Percentiles rank a stretch among this genome's conserved stretches.
Evolutionary conservation across 1,140 invertebrate species (phyloP).

Genomic region (Musca domestica): DNA sequence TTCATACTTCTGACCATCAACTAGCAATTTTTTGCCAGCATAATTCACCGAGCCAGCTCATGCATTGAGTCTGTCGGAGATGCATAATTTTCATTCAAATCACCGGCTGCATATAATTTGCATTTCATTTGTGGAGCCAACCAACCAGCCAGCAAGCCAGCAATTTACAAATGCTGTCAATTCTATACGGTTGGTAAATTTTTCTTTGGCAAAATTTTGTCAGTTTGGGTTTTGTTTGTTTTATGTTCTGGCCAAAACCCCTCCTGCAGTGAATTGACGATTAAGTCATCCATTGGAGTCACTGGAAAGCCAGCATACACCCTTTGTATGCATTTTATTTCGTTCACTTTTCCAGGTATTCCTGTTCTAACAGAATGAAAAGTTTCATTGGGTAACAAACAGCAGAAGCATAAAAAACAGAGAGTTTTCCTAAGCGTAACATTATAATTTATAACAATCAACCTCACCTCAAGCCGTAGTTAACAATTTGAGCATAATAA

Average conservation of each 20-base stretch:
- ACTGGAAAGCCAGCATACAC: background rate
- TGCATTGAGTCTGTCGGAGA: no score
- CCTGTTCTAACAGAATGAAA: background rate
- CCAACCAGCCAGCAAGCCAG: no score
- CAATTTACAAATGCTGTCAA: background rate
- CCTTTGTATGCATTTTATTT: background rate
- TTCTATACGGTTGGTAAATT: slow-evolving; percentile 13
- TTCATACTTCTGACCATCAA: no score
- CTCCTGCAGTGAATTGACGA: background rate
- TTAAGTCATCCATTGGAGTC: background rate
- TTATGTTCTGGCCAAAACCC: no score
- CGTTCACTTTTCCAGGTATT: background rate
- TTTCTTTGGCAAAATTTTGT: slow-evolving; percentile 9
- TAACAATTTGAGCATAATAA: slow-evolving; percentile 14
- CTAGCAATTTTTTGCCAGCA: no score
- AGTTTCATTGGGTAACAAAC: background rate
- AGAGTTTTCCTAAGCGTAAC: slow-evolving; percentile 11
- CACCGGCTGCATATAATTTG: slow-evolving; percentile 3
- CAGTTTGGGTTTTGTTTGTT: background rate
- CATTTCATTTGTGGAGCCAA: slow-evolving; percentile 1
- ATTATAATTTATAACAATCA: slow-evolving; percentile 15
- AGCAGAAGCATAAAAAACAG: background rate
- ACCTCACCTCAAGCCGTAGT: slow-evolving; percentile 1
- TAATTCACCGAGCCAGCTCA: no score
- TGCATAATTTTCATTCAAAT: no score